Percentiles rank a stretch among this genome's conserved stretches.
Conservation (phyloP, 2,113 vertebrate species). For the Mystacornis crossleyi region DNA sequence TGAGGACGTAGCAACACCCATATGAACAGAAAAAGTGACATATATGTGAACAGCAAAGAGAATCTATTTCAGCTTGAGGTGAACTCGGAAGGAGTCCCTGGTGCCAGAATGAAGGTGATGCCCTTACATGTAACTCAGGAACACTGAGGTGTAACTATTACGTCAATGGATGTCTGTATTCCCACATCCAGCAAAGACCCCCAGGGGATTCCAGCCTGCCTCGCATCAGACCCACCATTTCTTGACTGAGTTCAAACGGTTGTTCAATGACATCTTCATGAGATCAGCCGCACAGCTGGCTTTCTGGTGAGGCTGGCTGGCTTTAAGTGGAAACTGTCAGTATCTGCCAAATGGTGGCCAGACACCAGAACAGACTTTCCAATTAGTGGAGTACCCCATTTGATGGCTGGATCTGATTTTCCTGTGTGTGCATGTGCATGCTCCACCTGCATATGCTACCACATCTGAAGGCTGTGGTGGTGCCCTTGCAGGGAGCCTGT, state of each 20-base stretch:
- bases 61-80: background rate
- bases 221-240: background rate
- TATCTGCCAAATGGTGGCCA: slow-evolving; percentile 43
- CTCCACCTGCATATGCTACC: background rate
- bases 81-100: background rate
- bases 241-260: background rate
- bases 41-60: background rate
- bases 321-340: slow-evolving; percentile 35
- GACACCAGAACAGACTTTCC: slow-evolving; percentile 39
- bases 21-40: background rate
- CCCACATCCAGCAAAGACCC: background rate
- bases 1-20: background rate
- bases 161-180: background rate
- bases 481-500: background rate
- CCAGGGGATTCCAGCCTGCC: background rate
- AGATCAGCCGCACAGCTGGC: slow-evolving; percentile 2
- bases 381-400: slow-evolving; percentile 29
- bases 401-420: background rate
- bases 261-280: slow-evolving; percentile 7
- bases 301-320: background rate
- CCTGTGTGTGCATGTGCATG: background rate
- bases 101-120: background rate
- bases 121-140: background rate
- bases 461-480: slow-evolving; percentile 6
- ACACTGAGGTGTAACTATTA: background rate